A percentile compares a stretch with the other conserved stretches of the same genome.
These are phyloP conservation scores for Caenorhabditis auriculariae DNA, from an alignment of 2,888 invertebrate genomes.

Conservation along the genomic window DNA sequence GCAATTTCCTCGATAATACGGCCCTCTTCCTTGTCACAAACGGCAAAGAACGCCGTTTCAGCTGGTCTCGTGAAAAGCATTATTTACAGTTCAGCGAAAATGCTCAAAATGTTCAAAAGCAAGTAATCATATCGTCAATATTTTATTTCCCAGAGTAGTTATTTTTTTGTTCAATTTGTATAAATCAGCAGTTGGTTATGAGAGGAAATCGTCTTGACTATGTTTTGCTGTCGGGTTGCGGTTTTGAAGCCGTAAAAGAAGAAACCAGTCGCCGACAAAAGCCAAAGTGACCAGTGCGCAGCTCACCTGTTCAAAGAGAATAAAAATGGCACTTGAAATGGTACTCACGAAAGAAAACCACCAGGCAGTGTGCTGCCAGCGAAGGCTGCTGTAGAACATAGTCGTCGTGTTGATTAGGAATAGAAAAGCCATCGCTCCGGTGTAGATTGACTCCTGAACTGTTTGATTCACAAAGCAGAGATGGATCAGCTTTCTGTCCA, in stretches of 20 bases:
- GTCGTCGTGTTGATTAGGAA: background rate
- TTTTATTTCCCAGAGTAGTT: too few relatives aligned
- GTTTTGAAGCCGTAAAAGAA: background rate
- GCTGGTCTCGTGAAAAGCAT: conserved; percentile 50
- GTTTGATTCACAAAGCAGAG: too few relatives aligned
- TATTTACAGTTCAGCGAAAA: conserved; percentile 51
- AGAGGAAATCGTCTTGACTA: background rate
- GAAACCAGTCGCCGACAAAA: background rate
- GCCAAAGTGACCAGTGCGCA: background rate
- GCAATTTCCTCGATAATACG: conserved; percentile 51
- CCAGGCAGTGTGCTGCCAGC: background rate
- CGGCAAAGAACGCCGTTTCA: conserved; percentile 53
- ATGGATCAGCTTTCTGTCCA: too few relatives aligned
- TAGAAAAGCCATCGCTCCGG: background rate
- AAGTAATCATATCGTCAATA: conserved; percentile 18
- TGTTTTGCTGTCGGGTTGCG: background rate
- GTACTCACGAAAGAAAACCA: background rate
- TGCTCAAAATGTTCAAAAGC: conserved; percentile 31
- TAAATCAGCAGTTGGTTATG: too few relatives aligned
- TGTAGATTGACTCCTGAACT: background rate
- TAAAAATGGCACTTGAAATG: background rate
- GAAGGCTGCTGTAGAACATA: background rate
- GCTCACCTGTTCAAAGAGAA: background rate
- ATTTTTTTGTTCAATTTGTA: too few relatives aligned
- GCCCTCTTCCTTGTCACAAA: conserved; percentile 47